A percentile compares a stretch with the other conserved stretches of the same genome.
Conservation (phyloP, 2,797 vertebrate species). For the Argentina silus region DNA sequence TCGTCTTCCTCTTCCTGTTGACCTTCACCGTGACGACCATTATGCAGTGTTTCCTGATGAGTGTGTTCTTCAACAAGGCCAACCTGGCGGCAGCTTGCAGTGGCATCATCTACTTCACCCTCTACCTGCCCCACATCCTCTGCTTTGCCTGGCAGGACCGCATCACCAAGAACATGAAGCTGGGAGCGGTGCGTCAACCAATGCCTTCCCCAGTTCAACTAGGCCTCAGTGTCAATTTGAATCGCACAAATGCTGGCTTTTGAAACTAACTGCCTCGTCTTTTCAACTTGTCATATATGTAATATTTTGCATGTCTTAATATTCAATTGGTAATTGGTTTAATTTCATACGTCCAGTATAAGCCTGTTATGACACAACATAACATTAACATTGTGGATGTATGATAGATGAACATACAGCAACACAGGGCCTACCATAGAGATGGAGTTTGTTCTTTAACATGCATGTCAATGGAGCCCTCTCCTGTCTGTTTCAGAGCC, state of each 20-base stretch:
- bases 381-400: no score
- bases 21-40: slow-evolving; percentile 88
- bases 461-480: not conserved
- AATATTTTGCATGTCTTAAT: not conserved
- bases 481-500: slow-evolving; percentile 67
- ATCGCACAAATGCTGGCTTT: no score
- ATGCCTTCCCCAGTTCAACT: not conserved
- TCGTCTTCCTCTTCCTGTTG: slow-evolving; percentile 92
- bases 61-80: slow-evolving; percentile 96
- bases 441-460: not conserved
- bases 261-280: not conserved
- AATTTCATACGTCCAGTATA: no score
- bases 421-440: no score
- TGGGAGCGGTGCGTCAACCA: slow-evolving; percentile 76
- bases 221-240: not conserved
- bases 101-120: slow-evolving; percentile 93
- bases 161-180: slow-evolving; percentile 85
- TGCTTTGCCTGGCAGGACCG: slow-evolving; percentile 95
- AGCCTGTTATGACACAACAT: not conserved
- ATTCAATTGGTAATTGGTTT: no score
- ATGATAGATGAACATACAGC: no score
- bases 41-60: slow-evolving; percentile 95
- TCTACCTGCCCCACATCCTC: slow-evolving; percentile 94
- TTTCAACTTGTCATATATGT: not conserved
- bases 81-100: slow-evolving; percentile 97